Percentiles rank a stretch among this genome's conserved stretches.
These are phyloP conservation scores for Chelmon rostratus DNA, from an alignment of 2,797 vertebrate species.

Conservation along the genomic window DNA sequence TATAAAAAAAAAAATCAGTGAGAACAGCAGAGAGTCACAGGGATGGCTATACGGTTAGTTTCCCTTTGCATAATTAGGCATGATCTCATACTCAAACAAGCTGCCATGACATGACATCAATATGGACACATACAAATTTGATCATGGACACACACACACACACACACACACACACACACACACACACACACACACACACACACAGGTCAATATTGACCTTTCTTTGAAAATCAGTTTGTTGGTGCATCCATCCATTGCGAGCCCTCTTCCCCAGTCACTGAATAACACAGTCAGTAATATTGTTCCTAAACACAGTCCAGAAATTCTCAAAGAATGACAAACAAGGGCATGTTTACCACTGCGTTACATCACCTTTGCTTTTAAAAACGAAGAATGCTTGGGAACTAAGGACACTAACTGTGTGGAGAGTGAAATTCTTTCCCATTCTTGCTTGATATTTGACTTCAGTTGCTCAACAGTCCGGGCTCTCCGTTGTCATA, in stretches of 20 bases:
- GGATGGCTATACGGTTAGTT: not conserved
- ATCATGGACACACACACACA: not conserved
- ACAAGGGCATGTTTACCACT: too few relatives aligned
- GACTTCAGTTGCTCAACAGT: too few relatives aligned
- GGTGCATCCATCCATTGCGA: not conserved
- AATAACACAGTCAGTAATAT: not conserved
- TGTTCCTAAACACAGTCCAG: not conserved
- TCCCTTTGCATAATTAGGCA: not conserved
- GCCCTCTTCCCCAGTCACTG: not conserved
- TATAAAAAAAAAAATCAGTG: slow-evolving; percentile 2
- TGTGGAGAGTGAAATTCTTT: too few relatives aligned
- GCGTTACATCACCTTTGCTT: too few relatives aligned
- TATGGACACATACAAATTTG: slow-evolving; percentile 10
- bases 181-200: not conserved
- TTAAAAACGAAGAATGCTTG: too few relatives aligned
- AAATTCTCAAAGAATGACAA: not conserved
- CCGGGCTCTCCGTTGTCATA: too few relatives aligned
- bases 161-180: not conserved
- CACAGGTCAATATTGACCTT: slow-evolving; percentile 44
- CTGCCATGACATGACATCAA: slow-evolving; percentile 31
- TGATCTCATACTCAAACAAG: slow-evolving; percentile 21
- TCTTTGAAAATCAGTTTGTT: slow-evolving; percentile 15
- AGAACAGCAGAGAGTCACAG: slow-evolving; percentile 12
- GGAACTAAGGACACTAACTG: too few relatives aligned
- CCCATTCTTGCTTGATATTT: too few relatives aligned